phyloP scores from a whole-genome alignment of 2,888 invertebrate genomes.

The Gastracanthus pulcherrimus region DNA sequence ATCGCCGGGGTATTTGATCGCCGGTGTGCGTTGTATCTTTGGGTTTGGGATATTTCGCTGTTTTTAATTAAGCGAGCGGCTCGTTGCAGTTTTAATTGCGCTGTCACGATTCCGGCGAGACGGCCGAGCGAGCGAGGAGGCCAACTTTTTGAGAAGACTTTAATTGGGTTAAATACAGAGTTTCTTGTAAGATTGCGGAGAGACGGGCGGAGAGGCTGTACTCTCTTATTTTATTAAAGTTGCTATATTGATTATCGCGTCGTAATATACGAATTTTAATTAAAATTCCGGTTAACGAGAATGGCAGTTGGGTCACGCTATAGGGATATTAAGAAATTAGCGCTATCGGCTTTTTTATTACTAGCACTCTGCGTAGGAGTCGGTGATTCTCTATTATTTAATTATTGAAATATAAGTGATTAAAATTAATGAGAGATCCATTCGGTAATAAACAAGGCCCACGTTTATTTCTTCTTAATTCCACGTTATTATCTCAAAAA shows the following conservation, averaged over 20 bases:
- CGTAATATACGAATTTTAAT: not conserved
- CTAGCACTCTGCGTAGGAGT: not conserved
- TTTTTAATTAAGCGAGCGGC: conserved; percentile 1
- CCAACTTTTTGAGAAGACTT: conserved; percentile 6
- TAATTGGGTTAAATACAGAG: conserved; percentile 1
- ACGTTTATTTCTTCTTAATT: no score
- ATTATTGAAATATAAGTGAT: not conserved
- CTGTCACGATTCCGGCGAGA: not conserved
- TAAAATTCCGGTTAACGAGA: not conserved
- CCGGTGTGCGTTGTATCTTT: not conserved
- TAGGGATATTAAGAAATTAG: not conserved
- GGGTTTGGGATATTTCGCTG: not conserved
- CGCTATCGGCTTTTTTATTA: not conserved
- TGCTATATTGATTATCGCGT: not conserved
- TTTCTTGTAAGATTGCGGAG: no score
- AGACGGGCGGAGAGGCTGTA: no score
- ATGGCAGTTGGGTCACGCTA: not conserved
- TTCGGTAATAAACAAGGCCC: no score
- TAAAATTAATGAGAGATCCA: not conserved
- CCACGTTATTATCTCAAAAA: no score
- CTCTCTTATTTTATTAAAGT: not conserved
- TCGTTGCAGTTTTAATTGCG: not conserved
- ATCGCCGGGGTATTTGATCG: not conserved
- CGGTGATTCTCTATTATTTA: not conserved
- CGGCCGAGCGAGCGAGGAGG: not conserved